phyloP scores from a whole-genome alignment of 2,113 vertebrate genomes.

The Crotalus tigris region DNA sequence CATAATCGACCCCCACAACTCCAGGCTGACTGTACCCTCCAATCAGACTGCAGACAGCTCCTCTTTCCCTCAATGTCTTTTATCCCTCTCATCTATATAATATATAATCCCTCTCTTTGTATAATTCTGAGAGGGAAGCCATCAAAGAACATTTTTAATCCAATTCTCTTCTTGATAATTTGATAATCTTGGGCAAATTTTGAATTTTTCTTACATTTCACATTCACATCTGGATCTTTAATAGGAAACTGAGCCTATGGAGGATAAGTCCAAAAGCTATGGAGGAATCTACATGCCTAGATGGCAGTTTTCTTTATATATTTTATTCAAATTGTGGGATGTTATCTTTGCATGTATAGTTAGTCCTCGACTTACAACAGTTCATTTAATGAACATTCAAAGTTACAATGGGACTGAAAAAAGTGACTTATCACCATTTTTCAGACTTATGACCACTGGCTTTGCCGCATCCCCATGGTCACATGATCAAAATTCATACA shows the following conservation, averaged over 20 bases:
- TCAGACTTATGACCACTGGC: too few species aligned
- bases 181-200: constrained; percentile 11
- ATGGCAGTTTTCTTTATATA: not conserved
- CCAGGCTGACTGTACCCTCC: constrained; percentile 21
- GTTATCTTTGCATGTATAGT: not conserved
- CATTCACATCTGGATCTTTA: constrained; percentile 7
- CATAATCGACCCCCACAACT: constrained; percentile 18
- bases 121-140: not conserved
- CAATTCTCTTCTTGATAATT: not conserved
- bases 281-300: not conserved
- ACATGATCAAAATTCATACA: too few species aligned
- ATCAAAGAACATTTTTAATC: not conserved
- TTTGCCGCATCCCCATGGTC: too few species aligned
- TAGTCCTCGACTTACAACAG: too few species aligned
- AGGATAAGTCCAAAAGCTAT: not conserved
- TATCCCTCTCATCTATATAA: constrained; percentile 13
- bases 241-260: not conserved
- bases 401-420: too few species aligned
- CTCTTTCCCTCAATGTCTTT: constrained; percentile 12
- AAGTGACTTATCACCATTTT: too few species aligned
- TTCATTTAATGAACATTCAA: too few species aligned
- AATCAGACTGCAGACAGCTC: constrained; percentile 36
- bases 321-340: not conserved
- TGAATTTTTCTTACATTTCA: not conserved
- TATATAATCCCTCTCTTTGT: not conserved